Evolutionary conservation across 2,113 vertebrate genomes (phyloP).

Genomic region (Phylloscopus whistleri): DNA sequence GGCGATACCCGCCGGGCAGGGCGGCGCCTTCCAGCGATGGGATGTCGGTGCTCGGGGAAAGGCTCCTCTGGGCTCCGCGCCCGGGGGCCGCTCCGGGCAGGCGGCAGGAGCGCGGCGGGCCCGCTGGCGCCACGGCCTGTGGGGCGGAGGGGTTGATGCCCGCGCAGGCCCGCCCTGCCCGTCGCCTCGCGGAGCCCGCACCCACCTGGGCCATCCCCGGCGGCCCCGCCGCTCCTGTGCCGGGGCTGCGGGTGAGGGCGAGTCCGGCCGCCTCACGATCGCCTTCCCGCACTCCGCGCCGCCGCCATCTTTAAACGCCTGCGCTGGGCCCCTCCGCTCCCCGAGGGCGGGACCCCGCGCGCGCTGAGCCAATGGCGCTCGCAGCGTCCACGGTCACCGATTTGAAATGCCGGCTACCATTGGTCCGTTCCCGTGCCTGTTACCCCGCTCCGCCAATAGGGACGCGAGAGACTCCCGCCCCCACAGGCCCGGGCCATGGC

Average conservation of each 20-base stretch:
- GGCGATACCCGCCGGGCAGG: background rate
- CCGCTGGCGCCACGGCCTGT: background rate
- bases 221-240: background rate
- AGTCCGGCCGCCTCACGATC: background rate
- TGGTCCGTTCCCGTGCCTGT: fast-evolving
- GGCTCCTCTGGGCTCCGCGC: background rate
- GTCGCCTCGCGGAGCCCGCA: background rate
- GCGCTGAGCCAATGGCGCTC: background rate
- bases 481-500: fast-evolving
- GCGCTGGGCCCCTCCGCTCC: background rate
- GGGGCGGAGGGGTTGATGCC: background rate
- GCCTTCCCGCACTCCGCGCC: background rate
- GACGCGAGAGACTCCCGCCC: fast-evolving
- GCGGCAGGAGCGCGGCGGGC: background rate
- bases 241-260: background rate
- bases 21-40: background rate
- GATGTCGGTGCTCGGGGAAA: background rate
- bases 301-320: constrained; percentile 59
- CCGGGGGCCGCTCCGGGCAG: background rate
- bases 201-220: constrained; percentile 61
- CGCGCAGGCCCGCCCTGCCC: background rate
- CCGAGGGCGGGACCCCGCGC: background rate
- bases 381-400: fast-evolving
- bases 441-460: background rate
- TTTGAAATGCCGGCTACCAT: background rate